phyloP scores from a whole-genome alignment of 2,113 vertebrate genomes.

The Pterophyllum scalare region DNA sequence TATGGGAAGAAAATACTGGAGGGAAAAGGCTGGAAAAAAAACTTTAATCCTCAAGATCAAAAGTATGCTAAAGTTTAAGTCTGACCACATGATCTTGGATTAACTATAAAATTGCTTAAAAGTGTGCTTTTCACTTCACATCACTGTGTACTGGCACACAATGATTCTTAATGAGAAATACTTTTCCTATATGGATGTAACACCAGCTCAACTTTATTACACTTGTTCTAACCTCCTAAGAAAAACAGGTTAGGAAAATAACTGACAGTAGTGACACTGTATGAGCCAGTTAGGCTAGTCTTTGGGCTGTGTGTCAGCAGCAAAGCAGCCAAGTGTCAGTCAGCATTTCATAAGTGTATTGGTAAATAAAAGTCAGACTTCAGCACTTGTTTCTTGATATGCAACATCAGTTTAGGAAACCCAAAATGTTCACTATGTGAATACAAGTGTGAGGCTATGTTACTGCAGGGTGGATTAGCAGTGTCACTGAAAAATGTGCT shows the following conservation, averaged over 20 bases:
- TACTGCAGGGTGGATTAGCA: neutral
- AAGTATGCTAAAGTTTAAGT: conserved; percentile 62
- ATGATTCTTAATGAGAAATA: neutral
- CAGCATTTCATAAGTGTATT: neutral
- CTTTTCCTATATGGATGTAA: neutral
- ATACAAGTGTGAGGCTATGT: neutral
- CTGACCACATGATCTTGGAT: conserved; percentile 77
- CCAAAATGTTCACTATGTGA: neutral
- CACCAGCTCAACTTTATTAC: neutral
- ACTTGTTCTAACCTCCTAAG: neutral
- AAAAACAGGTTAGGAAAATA: neutral
- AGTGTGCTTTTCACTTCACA: conserved; percentile 20
- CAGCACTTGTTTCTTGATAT: neutral
- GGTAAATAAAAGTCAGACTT: neutral
- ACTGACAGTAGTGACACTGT: neutral
- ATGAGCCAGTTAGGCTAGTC: neutral
- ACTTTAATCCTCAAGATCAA: conserved; percentile 62
- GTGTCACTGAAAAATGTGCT: neutral
- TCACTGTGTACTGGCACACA: neutral
- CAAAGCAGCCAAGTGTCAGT: neutral
- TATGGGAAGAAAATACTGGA: conserved; percentile 6
- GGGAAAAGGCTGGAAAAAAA: conserved; percentile 27
- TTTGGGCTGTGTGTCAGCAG: neutral
- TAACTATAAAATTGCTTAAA: conserved; percentile 48
- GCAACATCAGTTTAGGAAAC: neutral